Conservation (phyloP, 1,140 invertebrate species). For the Euura lappo region DNA sequence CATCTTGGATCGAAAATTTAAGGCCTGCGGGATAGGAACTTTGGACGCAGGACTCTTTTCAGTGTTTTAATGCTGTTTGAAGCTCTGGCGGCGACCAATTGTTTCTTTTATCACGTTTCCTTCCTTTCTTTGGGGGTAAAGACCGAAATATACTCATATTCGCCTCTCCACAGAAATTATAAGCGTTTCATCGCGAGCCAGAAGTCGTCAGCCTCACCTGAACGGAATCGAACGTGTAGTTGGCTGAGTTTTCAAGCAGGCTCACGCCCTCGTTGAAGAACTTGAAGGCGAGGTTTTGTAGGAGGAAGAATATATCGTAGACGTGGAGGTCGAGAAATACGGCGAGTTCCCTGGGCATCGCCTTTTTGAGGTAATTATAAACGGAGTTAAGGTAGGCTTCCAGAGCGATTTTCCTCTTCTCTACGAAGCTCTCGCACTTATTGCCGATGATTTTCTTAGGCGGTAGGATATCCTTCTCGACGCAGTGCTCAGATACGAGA, state of each 20-base stretch:
- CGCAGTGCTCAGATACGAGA: slow-evolving; percentile 77
- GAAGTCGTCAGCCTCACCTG: slow-evolving; percentile 64
- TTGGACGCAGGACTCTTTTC: too few species aligned
- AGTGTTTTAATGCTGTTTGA: too few species aligned
- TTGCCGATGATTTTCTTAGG: slow-evolving; percentile 90
- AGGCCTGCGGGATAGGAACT: too few species aligned
- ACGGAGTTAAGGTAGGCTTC: slow-evolving; percentile 82
- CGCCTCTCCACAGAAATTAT: too few species aligned
- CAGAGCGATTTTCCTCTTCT: slow-evolving; percentile 78
- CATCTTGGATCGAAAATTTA: too few species aligned
- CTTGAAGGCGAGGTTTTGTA: slow-evolving; percentile 77
- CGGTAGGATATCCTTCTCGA: slow-evolving; percentile 84
- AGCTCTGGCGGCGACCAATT: too few species aligned
- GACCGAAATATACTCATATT: too few species aligned
- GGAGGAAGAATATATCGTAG: slow-evolving; percentile 82
- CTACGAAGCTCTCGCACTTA: slow-evolving; percentile 82
- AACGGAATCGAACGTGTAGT: slow-evolving; percentile 72
- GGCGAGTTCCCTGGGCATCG: slow-evolving; percentile 77
- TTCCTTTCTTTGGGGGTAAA: too few species aligned
- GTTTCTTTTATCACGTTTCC: too few species aligned
- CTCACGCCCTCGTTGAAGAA: slow-evolving; percentile 75
- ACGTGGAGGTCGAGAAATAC: slow-evolving; percentile 81
- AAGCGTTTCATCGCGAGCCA: not conserved
- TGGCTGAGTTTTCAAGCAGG: slow-evolving; percentile 65
- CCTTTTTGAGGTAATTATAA: slow-evolving; percentile 73